Conservation (phyloP, 2,888 invertebrate genomes). For the Leptopilina myrica region DNA sequence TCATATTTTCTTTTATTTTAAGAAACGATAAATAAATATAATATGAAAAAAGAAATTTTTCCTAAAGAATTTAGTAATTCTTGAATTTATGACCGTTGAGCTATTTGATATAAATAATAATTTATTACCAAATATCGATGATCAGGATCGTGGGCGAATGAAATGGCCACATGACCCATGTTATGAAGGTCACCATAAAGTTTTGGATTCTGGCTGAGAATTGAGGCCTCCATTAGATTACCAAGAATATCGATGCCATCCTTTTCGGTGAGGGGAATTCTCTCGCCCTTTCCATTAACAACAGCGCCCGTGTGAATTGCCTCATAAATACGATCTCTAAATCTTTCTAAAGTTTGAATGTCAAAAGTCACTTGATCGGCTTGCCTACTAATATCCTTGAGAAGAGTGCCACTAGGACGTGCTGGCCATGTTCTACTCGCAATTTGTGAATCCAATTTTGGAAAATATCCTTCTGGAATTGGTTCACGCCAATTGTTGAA, state of each 20-base stretch:
- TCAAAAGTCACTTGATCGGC: conserved; percentile 83
- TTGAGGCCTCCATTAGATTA: conserved; percentile 85
- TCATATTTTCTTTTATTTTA: too few species aligned
- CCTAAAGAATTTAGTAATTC: not conserved
- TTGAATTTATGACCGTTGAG: not conserved
- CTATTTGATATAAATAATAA: not conserved
- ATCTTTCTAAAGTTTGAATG: conserved; percentile 84
- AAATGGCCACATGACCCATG: conserved; percentile 87
- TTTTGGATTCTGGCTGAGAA: conserved; percentile 83
- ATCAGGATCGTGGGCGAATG: conserved; percentile 89
- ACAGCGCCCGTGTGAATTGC: conserved; percentile 84
- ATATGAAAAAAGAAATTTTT: too few species aligned
- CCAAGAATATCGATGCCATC: conserved; percentile 88
- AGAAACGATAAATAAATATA: not conserved
- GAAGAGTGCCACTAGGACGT: conserved; percentile 79
- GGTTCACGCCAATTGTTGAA: conserved; percentile 83
- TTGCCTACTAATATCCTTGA: conserved; percentile 83
- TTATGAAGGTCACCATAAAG: conserved; percentile 91
- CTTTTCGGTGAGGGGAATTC: conserved; percentile 80
- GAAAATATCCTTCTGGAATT: conserved; percentile 89
- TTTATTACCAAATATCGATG: conserved; percentile 82
- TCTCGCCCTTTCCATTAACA: conserved; percentile 79
- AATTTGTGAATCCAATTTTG: conserved; percentile 88
- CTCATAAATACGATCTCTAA: conserved; percentile 85
- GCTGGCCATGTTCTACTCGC: conserved; percentile 88